phyloP scores from a whole-genome alignment of 2,888 invertebrate species.

The Scaptomyza tumidula region DNA sequence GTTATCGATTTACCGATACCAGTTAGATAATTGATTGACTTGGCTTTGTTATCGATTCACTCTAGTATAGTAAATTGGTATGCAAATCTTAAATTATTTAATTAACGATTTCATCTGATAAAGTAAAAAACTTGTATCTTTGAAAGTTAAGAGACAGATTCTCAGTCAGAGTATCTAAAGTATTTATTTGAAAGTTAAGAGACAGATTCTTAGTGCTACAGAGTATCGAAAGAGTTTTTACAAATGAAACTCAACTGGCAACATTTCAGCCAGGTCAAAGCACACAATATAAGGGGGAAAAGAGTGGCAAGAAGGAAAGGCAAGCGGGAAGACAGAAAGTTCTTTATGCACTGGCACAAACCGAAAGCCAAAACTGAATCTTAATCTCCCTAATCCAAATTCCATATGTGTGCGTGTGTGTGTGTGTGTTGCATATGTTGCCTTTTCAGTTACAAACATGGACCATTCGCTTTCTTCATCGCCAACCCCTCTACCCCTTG shows the following conservation, averaged over 20 bases:
- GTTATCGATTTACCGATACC: no score
- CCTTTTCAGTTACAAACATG: conserved; percentile 10
- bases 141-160: no score
- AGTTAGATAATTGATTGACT: no score
- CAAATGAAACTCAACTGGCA: conserved; percentile 34
- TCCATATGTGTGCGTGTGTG: conserved; percentile 20
- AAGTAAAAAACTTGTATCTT: no score
- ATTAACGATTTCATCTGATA: no score
- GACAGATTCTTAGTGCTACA: background rate
- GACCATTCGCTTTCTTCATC: background rate
- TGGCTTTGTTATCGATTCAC: no score
- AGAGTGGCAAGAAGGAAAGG: background rate
- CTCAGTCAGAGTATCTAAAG: conserved; percentile 11
- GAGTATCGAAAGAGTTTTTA: conserved; percentile 31
- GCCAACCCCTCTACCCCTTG: background rate
- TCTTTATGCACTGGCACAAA: conserved; percentile 5
- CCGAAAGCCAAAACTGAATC: conserved; percentile 29
- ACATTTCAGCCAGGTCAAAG: conserved; percentile 22
- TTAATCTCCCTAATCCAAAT: conserved; percentile 35
- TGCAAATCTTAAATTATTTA: no score
- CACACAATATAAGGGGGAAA: background rate
- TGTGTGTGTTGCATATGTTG: conserved; percentile 41
- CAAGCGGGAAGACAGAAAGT: background rate
- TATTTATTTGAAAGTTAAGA: conserved; percentile 27
- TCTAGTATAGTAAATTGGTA: no score